Percentiles rank a stretch among this genome's conserved stretches.
Evolutionary conservation across 2,888 invertebrate genomes (phyloP).

Genomic region (Caenorhabditis macrosperma): DNA sequence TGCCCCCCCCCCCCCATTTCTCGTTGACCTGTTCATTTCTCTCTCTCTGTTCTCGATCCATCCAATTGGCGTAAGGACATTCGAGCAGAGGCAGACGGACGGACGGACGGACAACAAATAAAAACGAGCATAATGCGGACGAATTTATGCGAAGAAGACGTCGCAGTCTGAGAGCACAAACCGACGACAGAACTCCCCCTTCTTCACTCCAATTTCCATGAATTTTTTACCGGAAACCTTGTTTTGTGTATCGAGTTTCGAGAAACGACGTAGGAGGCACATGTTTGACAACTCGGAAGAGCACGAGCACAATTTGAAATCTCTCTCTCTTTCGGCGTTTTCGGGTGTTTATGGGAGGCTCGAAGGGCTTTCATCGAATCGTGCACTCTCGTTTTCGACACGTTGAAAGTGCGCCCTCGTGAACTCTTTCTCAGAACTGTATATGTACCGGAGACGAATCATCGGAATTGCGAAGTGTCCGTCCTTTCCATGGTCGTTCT

Average conservation of each 20-base stretch:
- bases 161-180: neutral
- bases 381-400: too few relatives aligned
- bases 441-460: too few relatives aligned
- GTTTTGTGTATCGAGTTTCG: constrained; percentile 15
- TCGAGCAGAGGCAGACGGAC: constrained; percentile 10
- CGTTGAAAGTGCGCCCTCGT: too few relatives aligned
- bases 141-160: constrained; percentile 24
- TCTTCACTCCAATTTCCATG: constrained; percentile 10
- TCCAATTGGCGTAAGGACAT: constrained; percentile 31
- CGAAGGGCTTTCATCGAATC: too few relatives aligned
- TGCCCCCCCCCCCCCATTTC: neutral
- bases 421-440: too few relatives aligned
- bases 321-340: too few relatives aligned
- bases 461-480: too few relatives aligned
- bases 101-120: constrained; percentile 17
- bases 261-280: neutral
- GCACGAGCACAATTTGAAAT: neutral
- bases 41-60: neutral
- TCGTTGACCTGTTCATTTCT: neutral
- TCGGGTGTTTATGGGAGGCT: too few relatives aligned
- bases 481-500: too few relatives aligned
- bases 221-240: constrained; percentile 15
- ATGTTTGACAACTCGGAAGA: neutral
- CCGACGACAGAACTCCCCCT: neutral
- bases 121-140: constrained; percentile 18